Base-by-base conservation (phyloP, 2,888 invertebrate genomes). In the Tryphoninae sp. region DNA sequence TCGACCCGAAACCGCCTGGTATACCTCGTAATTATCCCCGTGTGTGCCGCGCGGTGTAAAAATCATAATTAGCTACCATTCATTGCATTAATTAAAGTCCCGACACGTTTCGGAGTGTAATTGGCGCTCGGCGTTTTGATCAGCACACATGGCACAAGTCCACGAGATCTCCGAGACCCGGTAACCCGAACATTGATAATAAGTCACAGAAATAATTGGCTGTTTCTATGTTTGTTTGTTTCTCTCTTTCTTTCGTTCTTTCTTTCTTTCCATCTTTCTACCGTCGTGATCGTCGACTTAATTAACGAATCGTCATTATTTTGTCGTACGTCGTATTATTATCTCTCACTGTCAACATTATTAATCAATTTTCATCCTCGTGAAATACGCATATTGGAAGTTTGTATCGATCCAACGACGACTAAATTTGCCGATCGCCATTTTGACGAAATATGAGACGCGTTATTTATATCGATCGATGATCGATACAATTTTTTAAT, bases 21-120 rank as follows among this genome's bases (percentile, higher is more conserved):
- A 81, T 67, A 81, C 82, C 69, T 84, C 85, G 88, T 89, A 90
- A 90, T 91, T 91, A 91, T 89, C 88, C 86, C 86, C 64, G 88
- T 33, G 67, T 72, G 62, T 69, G 23, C 40, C 26, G 67, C 62
- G 53, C 79, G 79, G 76, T 86, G 88, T 87, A 90, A 91, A 91
- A 89, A 89, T 89, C 87, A 89, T 90, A 91, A 91, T 91, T 91
- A 91, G 86, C 88, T 87, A 74, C 86, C 81, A 81, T 86, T 86
- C 86, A 86, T 87, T 86, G 87, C 87, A 88, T 90, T 88, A 88
- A 89, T 90, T 89, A 88, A 87, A 86, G 78, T 69, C 75, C 83
- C 83, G 79, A 86, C 83, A 84, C 84, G 84, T 85, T 83, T 81
- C 51, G 82, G 74, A 75, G 68, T 76, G 75, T 84, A 82, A 84